Percentiles rank a stretch among this genome's conserved stretches.
Evolutionary conservation across 2,888 invertebrate species (phyloP).

Genomic region (Calephelis perditalis): DNA sequence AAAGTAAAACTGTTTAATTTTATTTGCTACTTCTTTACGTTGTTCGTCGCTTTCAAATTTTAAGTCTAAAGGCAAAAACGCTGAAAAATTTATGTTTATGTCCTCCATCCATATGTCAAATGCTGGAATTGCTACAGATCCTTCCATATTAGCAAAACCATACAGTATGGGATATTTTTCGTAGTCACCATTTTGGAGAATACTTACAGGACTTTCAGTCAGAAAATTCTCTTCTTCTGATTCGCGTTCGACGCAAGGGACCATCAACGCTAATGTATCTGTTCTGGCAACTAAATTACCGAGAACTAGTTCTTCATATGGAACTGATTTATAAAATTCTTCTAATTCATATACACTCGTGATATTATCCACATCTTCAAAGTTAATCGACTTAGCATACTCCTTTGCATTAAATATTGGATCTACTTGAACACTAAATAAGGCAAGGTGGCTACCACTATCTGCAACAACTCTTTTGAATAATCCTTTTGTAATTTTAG

Average conservation of each 20-base stretch:
- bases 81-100: too few relatives aligned
- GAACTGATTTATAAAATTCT: neutral
- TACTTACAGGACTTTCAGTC: neutral
- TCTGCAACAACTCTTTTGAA: slow-evolving; percentile 47
- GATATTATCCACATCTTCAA: slow-evolving; percentile 36
- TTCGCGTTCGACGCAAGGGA: slow-evolving; percentile 41
- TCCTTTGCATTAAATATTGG: slow-evolving; percentile 43
- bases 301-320: neutral
- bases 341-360: neutral
- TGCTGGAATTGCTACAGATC: too few relatives aligned
- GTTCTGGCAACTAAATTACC: neutral
- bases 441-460: slow-evolving; percentile 41
- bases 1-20: too few relatives aligned
- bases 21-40: too few relatives aligned
- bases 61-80: too few relatives aligned
- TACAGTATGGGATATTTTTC: neutral
- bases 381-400: slow-evolving; percentile 39
- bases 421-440: slow-evolving; percentile 41
- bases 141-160: too few relatives aligned
- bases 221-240: slow-evolving; percentile 32
- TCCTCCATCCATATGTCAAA: too few relatives aligned
- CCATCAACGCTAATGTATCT: slow-evolving; percentile 31
- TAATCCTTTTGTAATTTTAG: slow-evolving; percentile 32
- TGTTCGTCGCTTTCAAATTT: too few relatives aligned
- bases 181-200: neutral